Evolutionary conservation across 2,113 vertebrate genomes (phyloP), one percentile per base, ranked within the genome.

Genomic region (Zapornia atra): DNA sequence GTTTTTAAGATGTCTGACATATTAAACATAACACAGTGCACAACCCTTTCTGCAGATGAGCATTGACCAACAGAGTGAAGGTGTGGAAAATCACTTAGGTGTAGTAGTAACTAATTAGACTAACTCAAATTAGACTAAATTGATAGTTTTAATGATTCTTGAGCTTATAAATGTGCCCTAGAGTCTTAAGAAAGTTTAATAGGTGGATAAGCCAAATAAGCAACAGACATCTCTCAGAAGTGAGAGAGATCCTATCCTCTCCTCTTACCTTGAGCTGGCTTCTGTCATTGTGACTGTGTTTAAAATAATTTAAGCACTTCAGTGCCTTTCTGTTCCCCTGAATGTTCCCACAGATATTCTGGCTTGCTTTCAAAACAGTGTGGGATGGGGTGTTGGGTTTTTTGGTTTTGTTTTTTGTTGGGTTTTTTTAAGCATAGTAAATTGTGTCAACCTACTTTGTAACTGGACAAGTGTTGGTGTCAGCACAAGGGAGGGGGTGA

Each of bases 261-360:
- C n/a, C 36, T 86, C 29, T 92, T 71, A 76, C 85, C 75, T 85
- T 69, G 53, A 65, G 38, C 40, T 88, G 85, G 33, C 61, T 85
- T 82, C 2, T 2, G 9, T 70, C 21, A 81, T 77, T 1, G 4
- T 83, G 60, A 70, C 33, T 84, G 51, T 42, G 44, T 92, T 88
- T 78, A 70, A 75, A 88, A 83, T 38, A 13, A 46, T 83, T 86
- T 81, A 42, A 94, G 72, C 38, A 46, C 42, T 88, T 50, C 50
- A 34, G 77, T 63, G 36, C n/a, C 12, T 69, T 82, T 93, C 18
- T 53, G 0, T 92, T 71, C 63, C 72, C 61, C 31, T 61, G 50
- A 68, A 63, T 28, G 25, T 93, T 93, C 88, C 91, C 82, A 83
- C 82, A 86, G 82, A 54, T 90, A 77, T 48, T 80, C 59, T 94